Base-by-base conservation (phyloP, 2,113 vertebrate species). In the Chloropsis hardwickii region DNA sequence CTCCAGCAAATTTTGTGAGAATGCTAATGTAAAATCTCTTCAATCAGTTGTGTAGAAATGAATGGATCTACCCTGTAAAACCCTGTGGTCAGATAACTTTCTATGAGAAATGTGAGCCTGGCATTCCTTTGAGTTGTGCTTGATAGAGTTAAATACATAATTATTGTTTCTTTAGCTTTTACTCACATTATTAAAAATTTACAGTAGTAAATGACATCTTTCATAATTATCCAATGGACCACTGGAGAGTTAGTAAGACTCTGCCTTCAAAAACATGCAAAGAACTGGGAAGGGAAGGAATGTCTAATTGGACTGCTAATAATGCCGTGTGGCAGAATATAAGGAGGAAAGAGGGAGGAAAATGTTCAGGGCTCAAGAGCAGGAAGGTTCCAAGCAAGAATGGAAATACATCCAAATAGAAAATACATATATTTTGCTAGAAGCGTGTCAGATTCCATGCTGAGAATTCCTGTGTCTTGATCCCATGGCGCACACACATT, bases 1-100 rank as follows among this genome's bases (percentile, higher is more conserved):
- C 62, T 82, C 85, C 56, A 69, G 42, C 3, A 91, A 91, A 76
- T 77, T 80, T 74, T 83, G 23, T 48, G 50, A 33, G 54, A 94
- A 93, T 92, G 14, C 16, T 82, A 37, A 45, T 65, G 23, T 23
- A 70, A 94, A 93, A 86, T 66, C 9, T 21, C 17, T 48, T 90
- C 65, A 61, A 67, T 56, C 42, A 22, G 6, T 61, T 70, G 23
- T 58, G 13, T 65, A 56, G 71, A 61, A 79, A 77, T 48, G 18
- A 61, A 23, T 42, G 6, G n/a, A 77, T 82, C 61, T 92, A 24
- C 23, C 15, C 35, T 61, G 20, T 50, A 42, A 82, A 85, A 56
- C 14, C 2, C 24, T 71, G 24, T 31, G 19, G 29, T 54, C 39
- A 81, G 27, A 70, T 58, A 83, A 53, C 15, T 51, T 83, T 62